Evolutionary conservation across 37 sponge, comb jelly and placozoan genomes (phyloP).

Genomic region (Halisarca cf. caerulea): DNA sequence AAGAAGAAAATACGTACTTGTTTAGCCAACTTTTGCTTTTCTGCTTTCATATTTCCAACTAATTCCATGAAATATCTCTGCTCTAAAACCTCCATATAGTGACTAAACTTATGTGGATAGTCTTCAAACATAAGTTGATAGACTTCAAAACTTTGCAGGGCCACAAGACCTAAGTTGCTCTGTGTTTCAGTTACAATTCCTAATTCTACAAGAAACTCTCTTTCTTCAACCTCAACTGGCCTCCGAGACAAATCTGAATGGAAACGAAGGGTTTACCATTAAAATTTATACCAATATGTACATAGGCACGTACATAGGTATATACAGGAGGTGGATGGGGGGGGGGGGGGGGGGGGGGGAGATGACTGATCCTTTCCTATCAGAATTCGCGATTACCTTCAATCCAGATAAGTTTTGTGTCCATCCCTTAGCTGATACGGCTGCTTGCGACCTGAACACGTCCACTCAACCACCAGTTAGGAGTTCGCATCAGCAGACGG

Average conservation of each 20-base stretch:
- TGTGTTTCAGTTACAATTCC: constrained; percentile 77
- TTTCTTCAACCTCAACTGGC: constrained; percentile 66
- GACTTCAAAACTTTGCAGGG: constrained; percentile 67
- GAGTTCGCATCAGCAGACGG: too few relatives aligned
- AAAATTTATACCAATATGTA: background rate
- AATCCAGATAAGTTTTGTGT: too few relatives aligned
- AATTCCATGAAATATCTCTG: constrained; percentile 55
- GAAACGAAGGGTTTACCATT: background rate
- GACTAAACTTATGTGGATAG: constrained; percentile 56
- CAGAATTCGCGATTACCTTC: too few relatives aligned
- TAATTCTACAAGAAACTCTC: constrained; percentile 65
- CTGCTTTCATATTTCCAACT: constrained; percentile 30
- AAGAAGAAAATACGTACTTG: too few relatives aligned
- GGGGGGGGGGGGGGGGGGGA: too few relatives aligned
- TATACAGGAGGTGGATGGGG: too few relatives aligned
- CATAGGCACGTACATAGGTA: too few relatives aligned
- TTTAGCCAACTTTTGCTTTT: constrained; percentile 31
- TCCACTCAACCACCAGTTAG: too few relatives aligned
- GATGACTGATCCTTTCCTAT: too few relatives aligned
- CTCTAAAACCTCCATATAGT: constrained; percentile 54
- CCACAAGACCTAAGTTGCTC: constrained; percentile 69
- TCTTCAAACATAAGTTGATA: constrained; percentile 75
- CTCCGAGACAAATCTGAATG: constrained; percentile 56
- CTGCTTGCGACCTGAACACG: too few relatives aligned
- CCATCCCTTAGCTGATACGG: too few relatives aligned